phyloP scores from a whole-genome alignment of 2,113 vertebrate species.

The Scolopax mira region DNA sequence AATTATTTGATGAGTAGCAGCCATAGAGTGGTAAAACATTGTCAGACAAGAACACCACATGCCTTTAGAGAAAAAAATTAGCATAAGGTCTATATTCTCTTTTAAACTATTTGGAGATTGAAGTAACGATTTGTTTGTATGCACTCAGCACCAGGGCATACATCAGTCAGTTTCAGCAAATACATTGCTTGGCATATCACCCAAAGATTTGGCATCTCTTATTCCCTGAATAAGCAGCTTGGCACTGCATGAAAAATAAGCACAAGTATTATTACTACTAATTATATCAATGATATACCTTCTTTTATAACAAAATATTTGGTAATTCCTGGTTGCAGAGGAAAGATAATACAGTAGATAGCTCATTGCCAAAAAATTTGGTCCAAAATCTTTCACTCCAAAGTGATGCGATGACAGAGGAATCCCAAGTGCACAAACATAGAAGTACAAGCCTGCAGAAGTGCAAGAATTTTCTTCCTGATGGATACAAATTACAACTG shows the following conservation, averaged over 20 bases:
- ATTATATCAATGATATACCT: background rate
- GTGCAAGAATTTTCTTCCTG: no score
- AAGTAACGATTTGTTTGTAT: background rate
- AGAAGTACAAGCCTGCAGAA: background rate
- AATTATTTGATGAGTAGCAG: background rate
- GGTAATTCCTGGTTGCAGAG: background rate
- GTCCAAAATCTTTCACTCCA: background rate
- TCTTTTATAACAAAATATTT: background rate
- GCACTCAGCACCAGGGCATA: background rate
- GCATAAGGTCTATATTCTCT: background rate
- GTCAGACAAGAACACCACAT: background rate
- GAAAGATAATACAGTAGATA: background rate
- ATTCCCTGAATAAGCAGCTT: background rate
- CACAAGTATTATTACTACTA: background rate
- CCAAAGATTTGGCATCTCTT: background rate
- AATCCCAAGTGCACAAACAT: background rate
- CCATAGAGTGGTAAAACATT: background rate
- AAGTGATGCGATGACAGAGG: background rate
- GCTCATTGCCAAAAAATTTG: background rate
- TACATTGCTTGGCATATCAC: background rate
- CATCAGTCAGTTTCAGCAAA: background rate
- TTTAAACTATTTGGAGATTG: background rate
- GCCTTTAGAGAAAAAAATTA: background rate
- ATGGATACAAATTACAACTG: no score
- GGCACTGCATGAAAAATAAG: background rate